Evolutionary conservation across 2,797 vertebrate genomes (phyloP).

Genomic region (Tapirus indicus): DNA sequence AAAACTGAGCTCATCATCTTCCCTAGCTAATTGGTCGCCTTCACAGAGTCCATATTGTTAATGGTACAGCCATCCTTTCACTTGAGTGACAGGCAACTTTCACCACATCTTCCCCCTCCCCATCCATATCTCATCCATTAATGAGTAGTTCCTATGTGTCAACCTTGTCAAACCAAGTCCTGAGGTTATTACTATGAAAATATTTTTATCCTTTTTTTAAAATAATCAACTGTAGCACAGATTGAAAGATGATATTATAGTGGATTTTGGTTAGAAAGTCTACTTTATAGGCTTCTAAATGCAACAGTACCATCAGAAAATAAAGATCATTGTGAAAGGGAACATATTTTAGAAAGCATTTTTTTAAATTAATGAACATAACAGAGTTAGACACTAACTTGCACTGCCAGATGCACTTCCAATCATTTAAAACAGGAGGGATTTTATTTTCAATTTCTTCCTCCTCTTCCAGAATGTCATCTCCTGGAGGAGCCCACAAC

Average conservation of each 20-base stretch:
- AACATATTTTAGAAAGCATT: conserved; percentile 44
- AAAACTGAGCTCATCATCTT: background rate
- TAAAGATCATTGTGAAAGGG: conserved; percentile 27
- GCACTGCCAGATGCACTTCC: conserved; percentile 99
- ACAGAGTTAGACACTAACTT: conserved; percentile 90
- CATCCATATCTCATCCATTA: background rate
- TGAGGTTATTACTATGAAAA: conserved; percentile 18
- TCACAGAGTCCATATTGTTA: background rate
- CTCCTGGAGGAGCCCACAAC: conserved; percentile 96
- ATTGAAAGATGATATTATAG: conserved; percentile 18
- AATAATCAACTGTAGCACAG: conserved; percentile 47
- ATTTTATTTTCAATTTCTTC: conserved; percentile 92
- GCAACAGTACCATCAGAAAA: conserved; percentile 42
- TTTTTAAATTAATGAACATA: conserved; percentile 25
- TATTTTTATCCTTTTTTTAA: background rate
- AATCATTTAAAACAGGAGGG: conserved; percentile 95
- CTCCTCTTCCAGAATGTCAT: conserved; percentile 94
- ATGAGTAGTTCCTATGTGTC: background rate
- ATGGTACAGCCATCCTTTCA: background rate
- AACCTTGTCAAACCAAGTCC: background rate
- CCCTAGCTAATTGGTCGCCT: background rate
- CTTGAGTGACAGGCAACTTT: background rate
- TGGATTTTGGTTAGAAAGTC: background rate
- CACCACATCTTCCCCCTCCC: background rate
- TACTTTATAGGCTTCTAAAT: conserved; percentile 34